phyloP scores from a whole-genome alignment of 2,113 vertebrate species.

The Odocoileus hemionus region DNA sequence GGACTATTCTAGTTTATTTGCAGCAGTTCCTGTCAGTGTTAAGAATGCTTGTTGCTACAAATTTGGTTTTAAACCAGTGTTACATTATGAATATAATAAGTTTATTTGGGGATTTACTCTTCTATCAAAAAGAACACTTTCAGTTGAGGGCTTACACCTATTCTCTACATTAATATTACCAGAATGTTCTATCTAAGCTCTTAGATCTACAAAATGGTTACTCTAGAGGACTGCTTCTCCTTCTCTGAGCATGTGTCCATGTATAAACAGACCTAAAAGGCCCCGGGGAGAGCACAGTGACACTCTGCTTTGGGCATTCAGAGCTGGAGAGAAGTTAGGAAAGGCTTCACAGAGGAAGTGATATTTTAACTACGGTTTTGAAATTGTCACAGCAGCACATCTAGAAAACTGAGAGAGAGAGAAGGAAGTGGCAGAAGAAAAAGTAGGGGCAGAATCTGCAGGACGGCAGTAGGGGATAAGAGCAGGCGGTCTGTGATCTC shows the following conservation, averaged over 20 bases:
- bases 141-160: not conserved
- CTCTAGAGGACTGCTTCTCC: not conserved
- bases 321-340: not conserved
- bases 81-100: not conserved
- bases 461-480: not conserved
- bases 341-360: not conserved
- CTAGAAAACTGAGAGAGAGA: not conserved
- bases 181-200: not conserved
- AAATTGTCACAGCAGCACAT: not conserved
- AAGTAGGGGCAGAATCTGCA: not conserved
- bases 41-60: constrained; percentile 14
- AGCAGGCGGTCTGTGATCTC: not conserved
- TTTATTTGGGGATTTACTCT: constrained; percentile 1
- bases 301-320: not conserved
- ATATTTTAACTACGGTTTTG: not conserved
- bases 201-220: not conserved
- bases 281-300: not conserved
- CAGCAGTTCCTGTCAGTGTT: constrained; percentile 18
- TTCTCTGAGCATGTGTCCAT: not conserved
- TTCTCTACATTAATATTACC: not conserved
- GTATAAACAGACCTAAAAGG: not conserved
- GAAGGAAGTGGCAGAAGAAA: not conserved
- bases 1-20: not conserved
- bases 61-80: constrained; percentile 30
- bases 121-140: not conserved